phyloP scores from a whole-genome alignment of 2,113 vertebrate genomes.

The Puntigrus tetrazona region DNA sequence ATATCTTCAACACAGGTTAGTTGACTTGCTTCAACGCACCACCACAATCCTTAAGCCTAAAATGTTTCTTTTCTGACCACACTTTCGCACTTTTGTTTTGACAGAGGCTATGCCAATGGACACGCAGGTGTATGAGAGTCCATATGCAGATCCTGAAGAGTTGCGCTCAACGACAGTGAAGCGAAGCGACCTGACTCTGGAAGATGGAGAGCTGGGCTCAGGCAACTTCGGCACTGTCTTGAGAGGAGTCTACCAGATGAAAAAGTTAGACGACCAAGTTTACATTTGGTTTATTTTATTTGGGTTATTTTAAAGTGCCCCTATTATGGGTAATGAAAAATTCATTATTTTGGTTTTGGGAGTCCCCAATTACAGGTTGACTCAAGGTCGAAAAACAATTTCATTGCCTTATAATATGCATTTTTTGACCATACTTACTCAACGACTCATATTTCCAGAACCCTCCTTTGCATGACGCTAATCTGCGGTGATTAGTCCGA shows the following conservation, averaged over 20 bases:
- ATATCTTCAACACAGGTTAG: slow-evolving; percentile 11
- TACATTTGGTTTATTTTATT: too few relatives aligned
- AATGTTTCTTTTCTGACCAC: too few relatives aligned
- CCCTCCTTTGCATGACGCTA: too few relatives aligned
- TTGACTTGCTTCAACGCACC: background rate
- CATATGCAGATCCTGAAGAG: slow-evolving; percentile 96
- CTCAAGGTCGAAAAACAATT: too few relatives aligned
- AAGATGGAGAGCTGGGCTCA: slow-evolving; percentile 92
- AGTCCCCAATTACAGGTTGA: too few relatives aligned
- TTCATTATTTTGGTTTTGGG: too few relatives aligned
- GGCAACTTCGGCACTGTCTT: slow-evolving; percentile 97
- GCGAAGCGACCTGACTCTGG: slow-evolving; percentile 80
- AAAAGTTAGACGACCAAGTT: slow-evolving; percentile 78
- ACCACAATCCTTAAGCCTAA: background rate
- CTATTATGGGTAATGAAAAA: too few relatives aligned
- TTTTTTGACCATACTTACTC: too few relatives aligned
- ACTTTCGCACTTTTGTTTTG: background rate
- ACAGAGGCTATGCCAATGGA: slow-evolving; percentile 91
- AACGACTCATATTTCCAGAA: too few relatives aligned
- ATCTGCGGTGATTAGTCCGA: too few relatives aligned
- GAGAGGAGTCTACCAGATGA: slow-evolving; percentile 90
- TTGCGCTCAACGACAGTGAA: slow-evolving; percentile 86
- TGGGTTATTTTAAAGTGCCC: too few relatives aligned
- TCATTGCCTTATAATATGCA: too few relatives aligned
- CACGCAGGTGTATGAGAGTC: slow-evolving; percentile 91